These are phyloP conservation scores for Coregonus clupeaformis DNA, from an alignment of 2,113 vertebrate genomes.

Conservation along the genomic window DNA sequence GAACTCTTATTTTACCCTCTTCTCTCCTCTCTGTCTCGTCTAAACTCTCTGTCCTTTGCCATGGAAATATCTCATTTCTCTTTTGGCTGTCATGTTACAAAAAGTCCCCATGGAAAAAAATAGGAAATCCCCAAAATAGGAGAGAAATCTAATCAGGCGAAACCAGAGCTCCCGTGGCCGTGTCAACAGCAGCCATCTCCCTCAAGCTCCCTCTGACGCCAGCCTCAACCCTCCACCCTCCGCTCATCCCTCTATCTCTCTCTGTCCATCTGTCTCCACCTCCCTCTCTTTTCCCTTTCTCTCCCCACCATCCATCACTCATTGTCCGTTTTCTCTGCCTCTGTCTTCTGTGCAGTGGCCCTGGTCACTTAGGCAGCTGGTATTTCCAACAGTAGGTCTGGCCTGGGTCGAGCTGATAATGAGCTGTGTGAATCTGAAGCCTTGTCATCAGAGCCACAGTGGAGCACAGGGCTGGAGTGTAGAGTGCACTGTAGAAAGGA, in stretches of 20 bases:
- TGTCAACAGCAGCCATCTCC: not conserved
- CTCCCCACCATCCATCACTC: conserved; percentile 2
- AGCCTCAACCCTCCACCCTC: conserved; percentile 7
- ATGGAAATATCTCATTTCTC: not conserved
- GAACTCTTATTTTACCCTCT: conserved; percentile 1
- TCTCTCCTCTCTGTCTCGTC: not conserved
- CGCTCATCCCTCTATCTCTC: not conserved
- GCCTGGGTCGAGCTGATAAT: conserved; percentile 5
- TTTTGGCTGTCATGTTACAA: conserved; percentile 6
- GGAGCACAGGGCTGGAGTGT: no score
- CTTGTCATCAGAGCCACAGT: not conserved
- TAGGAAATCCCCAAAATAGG: conserved; percentile 35
- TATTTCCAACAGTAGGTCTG: not conserved
- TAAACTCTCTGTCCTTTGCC: not conserved
- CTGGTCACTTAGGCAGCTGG: not conserved
- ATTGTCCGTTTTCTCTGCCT: conserved; percentile 1
- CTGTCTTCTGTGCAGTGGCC: not conserved
- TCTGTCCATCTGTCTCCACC: conserved; percentile 1
- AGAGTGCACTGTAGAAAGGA: no score
- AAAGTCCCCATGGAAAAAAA: not conserved
- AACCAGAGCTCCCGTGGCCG: conserved; percentile 29
- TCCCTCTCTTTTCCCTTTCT: not conserved
- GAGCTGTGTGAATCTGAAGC: not conserved
- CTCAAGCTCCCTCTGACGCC: not conserved
- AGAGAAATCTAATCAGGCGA: conserved; percentile 41